These are phyloP conservation scores for Palloptera scutellata DNA, from an alignment of 2,888 invertebrate genomes.

Conservation along the genomic window DNA sequence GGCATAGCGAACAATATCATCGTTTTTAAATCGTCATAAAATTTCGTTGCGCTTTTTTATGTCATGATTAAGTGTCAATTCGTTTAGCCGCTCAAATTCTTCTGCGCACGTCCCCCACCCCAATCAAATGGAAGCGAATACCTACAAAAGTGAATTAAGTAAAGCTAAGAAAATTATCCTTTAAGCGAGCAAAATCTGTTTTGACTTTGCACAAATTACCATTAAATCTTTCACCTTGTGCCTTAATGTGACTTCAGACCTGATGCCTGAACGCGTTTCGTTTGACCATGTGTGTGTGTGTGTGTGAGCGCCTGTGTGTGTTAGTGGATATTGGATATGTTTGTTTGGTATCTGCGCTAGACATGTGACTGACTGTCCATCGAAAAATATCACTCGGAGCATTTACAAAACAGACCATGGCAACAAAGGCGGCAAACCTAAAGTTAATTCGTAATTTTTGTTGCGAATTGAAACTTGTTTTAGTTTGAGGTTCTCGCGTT, in stretches of 20 bases:
- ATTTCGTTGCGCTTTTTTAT: constrained; percentile 56
- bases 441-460: no score
- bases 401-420: no score
- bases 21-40: constrained; percentile 17
- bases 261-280: constrained; percentile 14
- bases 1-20: no score
- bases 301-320: neutral
- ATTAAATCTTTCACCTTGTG: constrained; percentile 52
- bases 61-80: constrained; percentile 51
- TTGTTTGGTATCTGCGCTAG: no score
- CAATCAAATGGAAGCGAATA: neutral
- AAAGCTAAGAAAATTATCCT: constrained; percentile 17
- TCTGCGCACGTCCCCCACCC: constrained; percentile 1
- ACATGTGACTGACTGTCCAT: no score
- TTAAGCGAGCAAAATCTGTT: constrained; percentile 48
- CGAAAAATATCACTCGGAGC: no score
- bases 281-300: neutral
- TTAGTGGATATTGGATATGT: neutral
- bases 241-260: constrained; percentile 33
- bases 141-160: neutral
- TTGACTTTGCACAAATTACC: constrained; percentile 57
- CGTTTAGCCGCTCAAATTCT: constrained; percentile 32
- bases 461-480: no score
- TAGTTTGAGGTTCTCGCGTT: no score
- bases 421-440: no score